These are phyloP conservation scores for Calephelis virginiensis DNA, from an alignment of 1,140 invertebrate genomes.

Conservation along the genomic window DNA sequence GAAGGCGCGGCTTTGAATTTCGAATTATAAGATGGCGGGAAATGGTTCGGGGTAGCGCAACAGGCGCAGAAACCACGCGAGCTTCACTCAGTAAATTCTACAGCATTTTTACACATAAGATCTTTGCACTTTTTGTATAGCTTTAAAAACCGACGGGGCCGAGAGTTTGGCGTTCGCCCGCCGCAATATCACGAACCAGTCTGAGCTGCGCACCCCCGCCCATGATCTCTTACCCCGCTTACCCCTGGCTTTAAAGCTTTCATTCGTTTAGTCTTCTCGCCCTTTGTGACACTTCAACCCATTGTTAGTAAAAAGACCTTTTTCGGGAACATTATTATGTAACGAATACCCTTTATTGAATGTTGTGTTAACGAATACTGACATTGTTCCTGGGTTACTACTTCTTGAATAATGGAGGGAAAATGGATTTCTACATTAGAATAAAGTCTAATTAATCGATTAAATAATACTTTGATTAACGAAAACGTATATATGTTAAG, in stretches of 20 bases:
- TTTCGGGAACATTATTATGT: conserved; percentile 25
- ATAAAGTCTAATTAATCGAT: too few relatives aligned
- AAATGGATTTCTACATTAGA: too few relatives aligned
- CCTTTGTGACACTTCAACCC: conserved; percentile 73
- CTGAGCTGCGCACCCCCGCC: conserved; percentile 46
- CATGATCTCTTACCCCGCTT: conserved; percentile 33
- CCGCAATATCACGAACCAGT: conserved; percentile 54
- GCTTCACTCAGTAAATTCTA: conserved; percentile 8
- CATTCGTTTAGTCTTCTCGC: conserved; percentile 71
- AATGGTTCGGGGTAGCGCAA: conserved; percentile 14
- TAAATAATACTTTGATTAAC: too few relatives aligned
- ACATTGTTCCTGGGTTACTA: not conserved
- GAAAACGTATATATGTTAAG: too few relatives aligned
- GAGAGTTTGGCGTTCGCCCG: conserved; percentile 55
- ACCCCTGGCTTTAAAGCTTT: conserved; percentile 50
- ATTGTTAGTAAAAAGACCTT: conserved; percentile 62
- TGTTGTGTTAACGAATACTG: not conserved
- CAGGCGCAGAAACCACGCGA: conserved; percentile 11
- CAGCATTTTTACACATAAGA: conserved; percentile 12
- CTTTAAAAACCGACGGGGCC: conserved; percentile 14
- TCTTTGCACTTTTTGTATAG: conserved; percentile 8
- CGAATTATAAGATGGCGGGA: conserved; percentile 10
- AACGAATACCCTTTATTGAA: conserved; percentile 8
- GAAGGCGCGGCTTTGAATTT: not conserved
- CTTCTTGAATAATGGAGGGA: too few relatives aligned